These are phyloP conservation scores for Pseudomyrmex gracilis DNA, from an alignment of 1,140 invertebrate genomes.

Conservation along the genomic window DNA sequence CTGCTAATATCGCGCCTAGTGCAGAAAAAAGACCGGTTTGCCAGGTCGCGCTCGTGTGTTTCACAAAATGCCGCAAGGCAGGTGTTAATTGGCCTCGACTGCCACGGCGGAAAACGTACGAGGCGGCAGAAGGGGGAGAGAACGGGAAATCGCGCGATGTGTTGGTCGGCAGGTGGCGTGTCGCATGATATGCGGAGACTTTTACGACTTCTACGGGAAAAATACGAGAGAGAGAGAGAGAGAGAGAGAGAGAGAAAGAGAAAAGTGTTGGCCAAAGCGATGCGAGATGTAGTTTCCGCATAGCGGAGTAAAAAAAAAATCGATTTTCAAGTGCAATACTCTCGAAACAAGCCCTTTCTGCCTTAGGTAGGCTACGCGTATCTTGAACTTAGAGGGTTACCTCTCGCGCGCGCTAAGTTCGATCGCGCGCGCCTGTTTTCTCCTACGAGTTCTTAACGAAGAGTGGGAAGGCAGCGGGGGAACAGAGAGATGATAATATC, in stretches of 20 bases:
- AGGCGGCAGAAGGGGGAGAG: conserved; percentile 26
- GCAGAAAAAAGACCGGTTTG: conserved; percentile 47
- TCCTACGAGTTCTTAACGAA: conserved; percentile 29
- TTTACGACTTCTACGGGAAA: conserved; percentile 72
- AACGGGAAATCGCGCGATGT: conserved; percentile 68
- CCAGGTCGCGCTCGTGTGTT: conserved; percentile 1
- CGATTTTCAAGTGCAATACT: conserved; percentile 13
- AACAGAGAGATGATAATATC: conserved; percentile 46
- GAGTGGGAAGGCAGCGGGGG: background rate
- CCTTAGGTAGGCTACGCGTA: conserved; percentile 23
- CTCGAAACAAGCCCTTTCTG: conserved; percentile 34
- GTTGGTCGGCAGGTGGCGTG: conserved; percentile 71
- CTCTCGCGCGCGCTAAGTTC: conserved; percentile 51
- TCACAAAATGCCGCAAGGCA: conserved; percentile 62
- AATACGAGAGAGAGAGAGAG: conserved; percentile 22
- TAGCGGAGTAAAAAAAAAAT: conserved; percentile 39
- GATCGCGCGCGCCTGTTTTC: conserved; percentile 61
- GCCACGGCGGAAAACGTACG: conserved; percentile 58
- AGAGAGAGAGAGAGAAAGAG: too few relatives aligned
- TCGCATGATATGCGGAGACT: conserved; percentile 79
- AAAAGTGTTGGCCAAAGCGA: conserved; percentile 8
- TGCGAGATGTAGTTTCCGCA: conserved; percentile 32
- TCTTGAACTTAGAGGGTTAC: conserved; percentile 69
- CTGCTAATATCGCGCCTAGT: conserved; percentile 31
- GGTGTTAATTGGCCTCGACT: conserved; percentile 71